Conservation (phyloP, 2,888 invertebrate species). For the Lasioglossum vierecki region DNA sequence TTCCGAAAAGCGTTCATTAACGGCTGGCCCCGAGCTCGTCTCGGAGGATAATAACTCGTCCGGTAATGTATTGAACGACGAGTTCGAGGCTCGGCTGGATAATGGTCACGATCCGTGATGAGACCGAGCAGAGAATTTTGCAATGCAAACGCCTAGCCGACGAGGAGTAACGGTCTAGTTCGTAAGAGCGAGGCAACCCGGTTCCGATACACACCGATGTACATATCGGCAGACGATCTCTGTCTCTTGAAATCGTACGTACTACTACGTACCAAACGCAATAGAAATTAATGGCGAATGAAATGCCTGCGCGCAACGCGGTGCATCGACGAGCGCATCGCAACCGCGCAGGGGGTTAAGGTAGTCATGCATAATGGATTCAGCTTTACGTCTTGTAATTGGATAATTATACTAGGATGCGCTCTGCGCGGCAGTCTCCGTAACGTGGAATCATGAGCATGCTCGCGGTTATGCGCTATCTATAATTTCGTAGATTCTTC, state of each 20-base stretch:
- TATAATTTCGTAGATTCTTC: constrained; percentile 59
- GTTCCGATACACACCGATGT: constrained; percentile 30
- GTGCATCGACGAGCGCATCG: not conserved
- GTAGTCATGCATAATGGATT: constrained; percentile 67
- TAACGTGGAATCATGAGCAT: constrained; percentile 62
- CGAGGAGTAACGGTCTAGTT: constrained; percentile 46
- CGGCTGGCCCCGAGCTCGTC: not conserved
- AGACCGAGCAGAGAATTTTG: constrained; percentile 28
- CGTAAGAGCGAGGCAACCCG: constrained; percentile 9
- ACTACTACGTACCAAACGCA: constrained; percentile 39
- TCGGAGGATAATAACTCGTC: constrained; percentile 4
- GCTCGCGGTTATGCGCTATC: constrained; percentile 57
- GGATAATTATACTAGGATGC: constrained; percentile 61
- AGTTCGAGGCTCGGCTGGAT: constrained; percentile 8
- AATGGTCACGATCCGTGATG: constrained; percentile 32
- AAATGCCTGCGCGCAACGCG: constrained; percentile 21
- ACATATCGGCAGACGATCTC: constrained; percentile 32
- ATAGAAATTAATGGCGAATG: constrained; percentile 62
- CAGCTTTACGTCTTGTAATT: constrained; percentile 66
- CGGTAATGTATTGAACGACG: constrained; percentile 7
- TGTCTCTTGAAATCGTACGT: constrained; percentile 40
- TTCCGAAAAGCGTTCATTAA: constrained; percentile 19
- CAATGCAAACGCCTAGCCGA: constrained; percentile 36
- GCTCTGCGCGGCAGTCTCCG: constrained; percentile 28
- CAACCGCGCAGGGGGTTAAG: constrained; percentile 24